phyloP scores from a whole-genome alignment of 2,888 invertebrate genomes.

The Hylaea fasciaria region DNA sequence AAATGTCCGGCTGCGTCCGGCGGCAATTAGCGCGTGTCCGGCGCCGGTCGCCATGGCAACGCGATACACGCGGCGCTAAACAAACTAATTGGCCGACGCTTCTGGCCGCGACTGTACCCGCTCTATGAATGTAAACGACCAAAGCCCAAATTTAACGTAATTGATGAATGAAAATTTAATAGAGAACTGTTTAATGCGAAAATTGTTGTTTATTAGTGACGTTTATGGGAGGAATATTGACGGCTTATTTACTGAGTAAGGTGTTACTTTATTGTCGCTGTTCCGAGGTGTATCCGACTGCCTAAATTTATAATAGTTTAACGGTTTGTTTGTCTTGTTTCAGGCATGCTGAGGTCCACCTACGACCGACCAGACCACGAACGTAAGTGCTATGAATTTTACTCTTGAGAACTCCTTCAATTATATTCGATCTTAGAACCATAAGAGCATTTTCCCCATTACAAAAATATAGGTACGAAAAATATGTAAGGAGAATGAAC shows the following conservation, averaged over 20 bases:
- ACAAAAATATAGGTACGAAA: too few relatives aligned
- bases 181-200: constrained; percentile 38
- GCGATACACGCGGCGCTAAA: constrained; percentile 67
- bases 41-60: constrained; percentile 67
- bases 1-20: constrained; percentile 62
- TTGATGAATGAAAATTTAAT: constrained; percentile 55
- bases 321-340: constrained; percentile 43
- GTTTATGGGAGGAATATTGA: constrained; percentile 45
- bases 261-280: constrained; percentile 33
- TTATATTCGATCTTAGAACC: too few relatives aligned
- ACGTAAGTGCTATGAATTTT: constrained; percentile 70
- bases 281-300: neutral
- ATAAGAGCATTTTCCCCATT: too few relatives aligned
- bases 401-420: neutral
- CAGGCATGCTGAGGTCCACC: constrained; percentile 83
- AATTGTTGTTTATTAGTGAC: constrained; percentile 41
- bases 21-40: constrained; percentile 72
- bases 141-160: constrained; percentile 48
- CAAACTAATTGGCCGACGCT: constrained; percentile 74
- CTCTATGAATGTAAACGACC: constrained; percentile 52
- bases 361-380: constrained; percentile 83
- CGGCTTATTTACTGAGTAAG: constrained; percentile 44
- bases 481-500: too few relatives aligned
- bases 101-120: constrained; percentile 59
- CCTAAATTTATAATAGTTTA: neutral